Base-by-base conservation (phyloP, 2,113 vertebrate species). In the Brachyhypopomus occidentalis region DNA sequence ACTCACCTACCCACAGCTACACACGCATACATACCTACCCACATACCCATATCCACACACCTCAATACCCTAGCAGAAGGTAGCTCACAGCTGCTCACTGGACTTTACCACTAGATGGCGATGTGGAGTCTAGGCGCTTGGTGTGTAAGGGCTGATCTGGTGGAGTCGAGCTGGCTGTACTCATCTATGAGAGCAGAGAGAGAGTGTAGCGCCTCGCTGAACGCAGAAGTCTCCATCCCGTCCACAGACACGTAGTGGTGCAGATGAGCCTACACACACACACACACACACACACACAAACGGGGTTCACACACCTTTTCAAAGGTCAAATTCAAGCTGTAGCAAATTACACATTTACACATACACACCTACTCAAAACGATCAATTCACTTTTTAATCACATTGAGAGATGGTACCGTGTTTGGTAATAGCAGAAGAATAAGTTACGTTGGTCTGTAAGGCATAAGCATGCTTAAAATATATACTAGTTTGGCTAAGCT, bases 221-320 rank as follows among this genome's bases (percentile, higher is more conserved):
- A 99, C 73, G 86, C 91, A 84, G 90, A 91, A 84, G 94, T 93
- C 82, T 99, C 97, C 95, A 99, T 96, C 27, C 97, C 96, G 0
- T 98, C 95, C 14, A 97, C 88, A 19, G 95, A 92, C 71, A 98
- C 87, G 84, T 98, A 99, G 90, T 99, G 97, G 82, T 99, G 98
- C 83, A 99, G 91, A 81, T 99, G 97, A 89, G 98, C 97, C 97
- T 99, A 45, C 2, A 77, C 45, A 27, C 52, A 71, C 36, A 60
- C 30, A 78, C 58, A 70, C 20, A 59, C 11, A 66, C 60, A 77
- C 20, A 76, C n/a, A 63, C 45, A 56, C 52, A 75, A 6, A 5
- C 19, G 7, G 4, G 1, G 5, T 58, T 58, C 5, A 60, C 1
- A 60, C 41, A 4, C 41, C 5, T 30, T 30, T 30, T 30, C 30